phyloP scores from a whole-genome alignment of 1,140 invertebrate genomes.

The Eriocheir sinensis region DNA sequence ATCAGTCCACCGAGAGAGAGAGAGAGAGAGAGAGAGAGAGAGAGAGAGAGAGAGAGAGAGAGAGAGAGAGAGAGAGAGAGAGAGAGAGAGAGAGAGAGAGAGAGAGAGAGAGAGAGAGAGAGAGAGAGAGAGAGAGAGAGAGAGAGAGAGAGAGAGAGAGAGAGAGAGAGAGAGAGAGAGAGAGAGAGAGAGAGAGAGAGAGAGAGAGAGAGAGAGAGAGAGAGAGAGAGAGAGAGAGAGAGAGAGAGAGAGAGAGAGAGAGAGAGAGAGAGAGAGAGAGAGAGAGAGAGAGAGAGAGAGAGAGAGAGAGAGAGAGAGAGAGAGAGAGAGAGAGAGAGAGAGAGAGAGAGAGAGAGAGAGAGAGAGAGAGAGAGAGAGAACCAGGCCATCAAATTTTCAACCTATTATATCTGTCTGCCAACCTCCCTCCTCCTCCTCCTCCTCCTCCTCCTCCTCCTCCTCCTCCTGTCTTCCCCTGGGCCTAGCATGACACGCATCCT shows the following conservation, averaged over 20 bases:
- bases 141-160: too few relatives aligned
- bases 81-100: too few relatives aligned
- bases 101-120: too few relatives aligned
- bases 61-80: too few relatives aligned
- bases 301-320: constrained; percentile 39
- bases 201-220: background rate
- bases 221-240: background rate
- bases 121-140: background rate
- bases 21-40: background rate
- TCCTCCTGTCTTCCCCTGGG: background rate
- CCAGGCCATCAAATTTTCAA: background rate
- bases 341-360: constrained; percentile 26
- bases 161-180: background rate
- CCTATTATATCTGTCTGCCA: background rate
- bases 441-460: background rate
- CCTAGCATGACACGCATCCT: background rate
- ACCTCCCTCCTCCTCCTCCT: background rate
- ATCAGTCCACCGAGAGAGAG: too few relatives aligned
- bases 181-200: background rate
- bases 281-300: background rate
- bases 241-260: background rate
- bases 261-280: background rate
- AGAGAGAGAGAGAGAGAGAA: too few relatives aligned
- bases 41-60: too few relatives aligned
- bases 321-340: constrained; percentile 41